phyloP scores from a whole-genome alignment of 1,140 invertebrate species.

The Magallana gigas region DNA sequence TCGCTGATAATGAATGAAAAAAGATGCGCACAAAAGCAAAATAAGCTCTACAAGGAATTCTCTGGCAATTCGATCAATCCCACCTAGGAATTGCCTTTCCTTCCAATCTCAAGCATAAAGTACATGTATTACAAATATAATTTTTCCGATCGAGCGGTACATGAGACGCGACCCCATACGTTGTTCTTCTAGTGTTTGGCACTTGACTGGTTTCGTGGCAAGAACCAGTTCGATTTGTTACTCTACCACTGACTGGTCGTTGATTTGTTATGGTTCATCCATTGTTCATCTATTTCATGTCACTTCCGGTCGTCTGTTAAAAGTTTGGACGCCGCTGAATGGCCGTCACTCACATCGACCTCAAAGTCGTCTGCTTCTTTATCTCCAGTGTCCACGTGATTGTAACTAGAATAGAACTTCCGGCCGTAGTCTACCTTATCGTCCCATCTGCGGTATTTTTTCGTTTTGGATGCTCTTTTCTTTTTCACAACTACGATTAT shows the following conservation, averaged over 20 bases:
- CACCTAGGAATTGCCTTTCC: no score
- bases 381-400: constrained; percentile 59
- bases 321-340: constrained; percentile 48
- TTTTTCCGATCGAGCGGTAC: no score
- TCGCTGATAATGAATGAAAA: no score
- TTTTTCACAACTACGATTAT: constrained; percentile 52
- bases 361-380: constrained; percentile 66
- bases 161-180: no score
- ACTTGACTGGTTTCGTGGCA: neutral
- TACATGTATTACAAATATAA: no score
- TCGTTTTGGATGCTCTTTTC: constrained; percentile 42
- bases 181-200: neutral
- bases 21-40: no score
- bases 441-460: constrained; percentile 64
- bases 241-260: neutral
- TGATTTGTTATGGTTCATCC: neutral
- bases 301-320: constrained; percentile 43
- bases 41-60: no score
- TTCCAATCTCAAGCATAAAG: no score
- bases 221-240: neutral
- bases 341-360: constrained; percentile 63
- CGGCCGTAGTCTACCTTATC: constrained; percentile 64
- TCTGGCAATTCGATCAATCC: no score
- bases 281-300: neutral
- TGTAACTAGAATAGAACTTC: constrained; percentile 62